phyloP scores from a whole-genome alignment of 2,888 invertebrate species.

The Arctia plantaginis region DNA sequence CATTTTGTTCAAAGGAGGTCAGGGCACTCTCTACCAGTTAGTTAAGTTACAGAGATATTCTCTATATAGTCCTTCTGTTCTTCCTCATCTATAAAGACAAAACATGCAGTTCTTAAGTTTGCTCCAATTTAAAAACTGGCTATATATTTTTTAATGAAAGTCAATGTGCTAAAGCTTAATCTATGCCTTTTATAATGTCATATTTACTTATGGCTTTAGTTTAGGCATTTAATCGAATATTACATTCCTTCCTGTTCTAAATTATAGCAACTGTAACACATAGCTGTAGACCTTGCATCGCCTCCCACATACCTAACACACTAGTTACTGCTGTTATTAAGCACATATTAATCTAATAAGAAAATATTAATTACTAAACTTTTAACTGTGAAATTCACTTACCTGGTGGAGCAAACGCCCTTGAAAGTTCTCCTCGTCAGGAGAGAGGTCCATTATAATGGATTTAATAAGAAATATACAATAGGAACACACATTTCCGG shows the following conservation, averaged over 20 bases:
- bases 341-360: background rate
- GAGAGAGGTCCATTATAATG: slow-evolving; percentile 88
- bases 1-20: too few species aligned
- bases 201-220: background rate
- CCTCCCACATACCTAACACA: slow-evolving; percentile 38
- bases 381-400: slow-evolving; percentile 33
- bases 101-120: background rate
- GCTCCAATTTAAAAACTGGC: background rate
- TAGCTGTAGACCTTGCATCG: slow-evolving; percentile 38
- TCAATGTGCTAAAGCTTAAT: background rate
- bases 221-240: background rate
- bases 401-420: slow-evolving; percentile 92
- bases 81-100: background rate
- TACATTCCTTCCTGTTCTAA: background rate
- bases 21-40: background rate
- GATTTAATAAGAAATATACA: slow-evolving; percentile 54
- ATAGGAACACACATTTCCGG: slow-evolving; percentile 70
- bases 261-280: slow-evolving; percentile 11
- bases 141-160: background rate
- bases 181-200: background rate
- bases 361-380: slow-evolving; percentile 7
- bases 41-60: background rate
- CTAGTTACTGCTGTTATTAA: slow-evolving; percentile 22
- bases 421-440: slow-evolving; percentile 93
- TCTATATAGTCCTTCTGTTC: background rate